These are phyloP conservation scores for Spermophilus dauricus DNA, from an alignment of 2,113 vertebrate genomes.

Conservation along the genomic window DNA sequence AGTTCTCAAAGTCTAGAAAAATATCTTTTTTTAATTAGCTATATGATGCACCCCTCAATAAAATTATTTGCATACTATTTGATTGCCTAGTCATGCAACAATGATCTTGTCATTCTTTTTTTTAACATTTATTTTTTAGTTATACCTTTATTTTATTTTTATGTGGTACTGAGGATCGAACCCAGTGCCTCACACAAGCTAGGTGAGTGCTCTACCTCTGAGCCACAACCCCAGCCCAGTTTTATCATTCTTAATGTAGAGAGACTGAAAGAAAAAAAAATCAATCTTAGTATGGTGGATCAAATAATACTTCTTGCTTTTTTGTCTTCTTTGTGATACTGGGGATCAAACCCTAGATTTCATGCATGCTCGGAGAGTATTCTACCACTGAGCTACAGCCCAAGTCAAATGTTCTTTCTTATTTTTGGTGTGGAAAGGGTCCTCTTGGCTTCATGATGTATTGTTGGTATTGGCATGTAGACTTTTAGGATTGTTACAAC, in stretches of 20 bases:
- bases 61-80: background rate
- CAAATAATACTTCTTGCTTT: background rate
- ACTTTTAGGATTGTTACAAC: background rate
- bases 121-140: too few relatives aligned
- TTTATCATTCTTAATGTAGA: background rate
- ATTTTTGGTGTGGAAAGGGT: background rate
- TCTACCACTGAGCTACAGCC: background rate
- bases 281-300: background rate
- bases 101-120: slow-evolving; percentile 22
- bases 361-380: background rate
- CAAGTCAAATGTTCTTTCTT: background rate
- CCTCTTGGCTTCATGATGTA: background rate
- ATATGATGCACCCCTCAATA: background rate
- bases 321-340: background rate
- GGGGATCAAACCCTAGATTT: background rate
- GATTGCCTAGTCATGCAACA: background rate
- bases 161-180: too few relatives aligned
- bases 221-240: background rate
- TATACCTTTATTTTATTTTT: too few relatives aligned
- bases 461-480: background rate
- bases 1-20: slow-evolving; percentile 11
- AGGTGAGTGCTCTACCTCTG: too few relatives aligned
- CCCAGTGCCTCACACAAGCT: too few relatives aligned
- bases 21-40: background rate
- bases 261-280: background rate